Evolutionary conservation across 1,140 invertebrate species (phyloP), one percentile per base, ranked within the genome.

Genomic region (Vollenhovia emeryi): DNA sequence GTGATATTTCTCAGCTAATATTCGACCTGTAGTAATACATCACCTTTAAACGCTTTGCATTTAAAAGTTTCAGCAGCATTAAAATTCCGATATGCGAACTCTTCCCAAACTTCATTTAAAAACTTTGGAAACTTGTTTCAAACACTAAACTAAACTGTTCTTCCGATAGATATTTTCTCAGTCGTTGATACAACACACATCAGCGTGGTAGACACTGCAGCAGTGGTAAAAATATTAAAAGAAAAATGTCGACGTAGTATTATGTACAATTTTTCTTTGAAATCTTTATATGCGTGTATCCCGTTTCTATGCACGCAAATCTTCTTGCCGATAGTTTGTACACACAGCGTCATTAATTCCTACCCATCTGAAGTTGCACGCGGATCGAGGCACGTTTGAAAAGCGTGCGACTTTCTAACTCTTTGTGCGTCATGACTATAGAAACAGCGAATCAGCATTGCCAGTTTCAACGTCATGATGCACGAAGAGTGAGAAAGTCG

Each of bases 21-120:
- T 30, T n/a, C 21, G 21, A 36, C 8, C 36, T 64, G 18, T 36
- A 30, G 36, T 55, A 50, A 80, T 55, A 36, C 24, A 8, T 80
- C 48, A 21, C 48, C 36, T 71, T 82, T 82, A 82, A 82, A 50
- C 48, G 15, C 66, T 57, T 71, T 18, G 4, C 24, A 71, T 57
- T 82, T 55, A 82, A 82, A 80, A 82, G 50, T 82, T 82, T 43
- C 48, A 43, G 24, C 48, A 55, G 24, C 43, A 55, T 79, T 66
- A 50, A 66, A 79, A 78, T 78, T 78, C 59, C 59, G 13, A 21
- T 79, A 27, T 15, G 36, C 33, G 33, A 79, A 36, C 60, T 66
- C 64, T 50, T 52, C 18, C 1, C 6, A 21, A 79, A 79, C 55
- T 75, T 43, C 24, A 75, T 43, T 59, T 40, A 43, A 45, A 18